These are phyloP conservation scores for Amphipyra berbera DNA, from an alignment of 2,888 invertebrate species.

Conservation along the genomic window DNA sequence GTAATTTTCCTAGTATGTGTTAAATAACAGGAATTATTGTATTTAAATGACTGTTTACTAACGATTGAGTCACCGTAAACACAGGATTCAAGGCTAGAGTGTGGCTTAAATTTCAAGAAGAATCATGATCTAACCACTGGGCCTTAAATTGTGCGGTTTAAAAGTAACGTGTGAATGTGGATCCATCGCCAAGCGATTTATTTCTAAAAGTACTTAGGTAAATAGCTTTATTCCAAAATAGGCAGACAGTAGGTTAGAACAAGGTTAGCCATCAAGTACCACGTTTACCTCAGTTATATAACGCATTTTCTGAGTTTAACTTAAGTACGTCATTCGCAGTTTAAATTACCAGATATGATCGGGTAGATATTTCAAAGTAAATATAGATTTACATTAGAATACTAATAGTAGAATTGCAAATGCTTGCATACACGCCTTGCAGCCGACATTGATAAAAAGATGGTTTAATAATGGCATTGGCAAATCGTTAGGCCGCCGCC, in stretches of 20 bases:
- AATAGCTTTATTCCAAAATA: background rate
- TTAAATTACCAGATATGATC: no score
- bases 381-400: no score
- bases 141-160: no score
- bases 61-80: slow-evolving; percentile 21
- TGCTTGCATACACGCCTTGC: background rate
- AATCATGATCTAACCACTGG: background rate
- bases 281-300: background rate
- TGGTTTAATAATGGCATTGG: slow-evolving; percentile 29
- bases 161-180: background rate
- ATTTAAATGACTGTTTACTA: slow-evolving; percentile 25
- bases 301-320: slow-evolving; percentile 1
- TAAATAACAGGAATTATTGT: slow-evolving; percentile 23
- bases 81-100: slow-evolving; percentile 14
- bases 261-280: no score
- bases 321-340: no score
- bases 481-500: slow-evolving; percentile 39
- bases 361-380: no score
- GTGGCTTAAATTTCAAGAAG: slow-evolving; percentile 8
- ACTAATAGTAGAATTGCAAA: no score
- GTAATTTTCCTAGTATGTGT: slow-evolving; percentile 42
- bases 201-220: background rate
- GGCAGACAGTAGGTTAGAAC: background rate
- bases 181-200: background rate
- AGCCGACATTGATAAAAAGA: slow-evolving; percentile 23